A percentile compares a stretch with the other conserved stretches of the same genome.
These are phyloP conservation scores for Remorina albescens DNA, from an alignment of 2,797 vertebrate genomes.

Conservation along the genomic window DNA sequence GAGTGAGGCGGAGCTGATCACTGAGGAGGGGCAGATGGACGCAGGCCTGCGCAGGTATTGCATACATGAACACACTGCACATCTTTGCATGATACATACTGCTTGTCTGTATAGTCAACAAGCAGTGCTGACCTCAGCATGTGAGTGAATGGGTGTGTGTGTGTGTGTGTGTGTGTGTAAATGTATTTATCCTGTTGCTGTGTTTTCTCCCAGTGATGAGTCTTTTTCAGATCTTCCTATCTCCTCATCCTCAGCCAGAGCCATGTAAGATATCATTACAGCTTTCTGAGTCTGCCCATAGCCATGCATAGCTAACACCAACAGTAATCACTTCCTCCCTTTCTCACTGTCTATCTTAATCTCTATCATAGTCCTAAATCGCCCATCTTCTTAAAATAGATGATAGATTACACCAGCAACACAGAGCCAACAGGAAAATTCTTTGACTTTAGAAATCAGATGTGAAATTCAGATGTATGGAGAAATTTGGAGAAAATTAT, in stretches of 20 bases:
- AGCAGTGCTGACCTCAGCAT: slow-evolving; percentile 20
- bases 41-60: slow-evolving; percentile 91
- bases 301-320: slow-evolving; percentile 43
- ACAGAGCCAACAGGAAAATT: slow-evolving; percentile 53
- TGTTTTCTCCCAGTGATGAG: slow-evolving; percentile 80
- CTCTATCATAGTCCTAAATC: slow-evolving; percentile 57
- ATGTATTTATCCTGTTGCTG: slow-evolving; percentile 58
- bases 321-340: slow-evolving; percentile 33
- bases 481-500: too few species aligned
- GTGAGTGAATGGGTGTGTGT: too few species aligned
- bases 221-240: slow-evolving; percentile 73
- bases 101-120: neutral
- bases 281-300: slow-evolving; percentile 1
- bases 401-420: slow-evolving; percentile 44
- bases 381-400: slow-evolving; percentile 52
- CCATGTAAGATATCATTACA: slow-evolving; percentile 77
- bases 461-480: slow-evolving; percentile 25
- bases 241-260: slow-evolving; percentile 72
- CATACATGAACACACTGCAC: neutral
- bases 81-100: neutral
- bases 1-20: slow-evolving; percentile 95
- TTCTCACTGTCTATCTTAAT: slow-evolving; percentile 27
- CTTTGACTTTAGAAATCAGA: slow-evolving; percentile 34
- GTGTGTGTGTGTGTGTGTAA: slow-evolving; percentile 60
- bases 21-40: slow-evolving; percentile 91